phyloP scores from a whole-genome alignment of 2,113 vertebrate genomes.

The Bathybates hornii region DNA sequence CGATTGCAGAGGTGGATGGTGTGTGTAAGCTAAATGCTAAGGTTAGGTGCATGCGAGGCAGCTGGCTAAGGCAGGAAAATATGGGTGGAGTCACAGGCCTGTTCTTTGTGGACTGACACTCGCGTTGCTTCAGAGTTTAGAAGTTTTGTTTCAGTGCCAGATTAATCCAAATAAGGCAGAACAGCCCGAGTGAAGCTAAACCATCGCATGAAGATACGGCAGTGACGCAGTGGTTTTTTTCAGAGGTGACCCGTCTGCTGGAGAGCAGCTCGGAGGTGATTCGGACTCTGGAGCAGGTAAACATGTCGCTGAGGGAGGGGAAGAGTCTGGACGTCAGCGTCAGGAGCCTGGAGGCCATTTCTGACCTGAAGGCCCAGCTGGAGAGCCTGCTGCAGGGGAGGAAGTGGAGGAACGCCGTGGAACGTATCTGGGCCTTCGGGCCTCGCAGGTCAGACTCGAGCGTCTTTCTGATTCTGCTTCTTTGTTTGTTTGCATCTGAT shows the following conservation, averaged over 20 bases:
- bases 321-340: slow-evolving; percentile 69
- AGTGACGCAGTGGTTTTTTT: background rate
- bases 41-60: rapidly evolving
- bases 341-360: slow-evolving; percentile 76
- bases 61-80: no score
- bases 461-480: background rate
- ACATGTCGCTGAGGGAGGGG: slow-evolving; percentile 80
- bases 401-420: slow-evolving; percentile 86
- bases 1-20: background rate
- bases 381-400: slow-evolving; percentile 80
- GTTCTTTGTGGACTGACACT: background rate
- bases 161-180: rapidly evolving
- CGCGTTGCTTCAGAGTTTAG: background rate
- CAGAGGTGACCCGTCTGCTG: slow-evolving; percentile 79
- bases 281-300: slow-evolving; percentile 84
- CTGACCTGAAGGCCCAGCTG: slow-evolving; percentile 77
- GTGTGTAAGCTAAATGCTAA: background rate
- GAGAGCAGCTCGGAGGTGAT: slow-evolving; percentile 85
- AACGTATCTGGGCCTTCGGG: slow-evolving; percentile 91
- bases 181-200: background rate
- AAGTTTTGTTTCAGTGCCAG: background rate
- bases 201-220: no score
- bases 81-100: background rate
- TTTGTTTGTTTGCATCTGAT: background rate
- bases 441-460: slow-evolving; percentile 76